These are phyloP conservation scores for Chlorops oryzae DNA, from an alignment of 1,140 invertebrate species.

Conservation along the genomic window DNA sequence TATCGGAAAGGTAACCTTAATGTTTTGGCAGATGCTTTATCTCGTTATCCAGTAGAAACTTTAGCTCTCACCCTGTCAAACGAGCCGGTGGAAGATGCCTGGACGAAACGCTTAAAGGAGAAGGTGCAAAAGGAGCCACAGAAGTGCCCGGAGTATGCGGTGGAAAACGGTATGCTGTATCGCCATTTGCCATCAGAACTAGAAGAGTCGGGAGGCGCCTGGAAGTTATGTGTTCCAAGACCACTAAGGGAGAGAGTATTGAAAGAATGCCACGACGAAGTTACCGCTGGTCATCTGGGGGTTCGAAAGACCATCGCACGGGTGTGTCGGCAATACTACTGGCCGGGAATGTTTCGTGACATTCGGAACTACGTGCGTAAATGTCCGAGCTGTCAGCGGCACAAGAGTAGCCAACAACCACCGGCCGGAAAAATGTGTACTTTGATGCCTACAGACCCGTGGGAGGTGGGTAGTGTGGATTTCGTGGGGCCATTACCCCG, in stretches of 20 bases:
- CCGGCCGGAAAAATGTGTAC: slow-evolving; percentile 1
- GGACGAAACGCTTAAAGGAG: not conserved
- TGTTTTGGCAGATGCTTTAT: not conserved
- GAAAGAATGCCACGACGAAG: not conserved
- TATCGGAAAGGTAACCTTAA: not conserved
- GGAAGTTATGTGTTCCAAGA: too few relatives aligned
- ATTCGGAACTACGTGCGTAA: not conserved
- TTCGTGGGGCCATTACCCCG: slow-evolving; percentile 9
- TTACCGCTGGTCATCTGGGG: not conserved
- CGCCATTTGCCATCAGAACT: not conserved
- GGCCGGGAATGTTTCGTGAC: slow-evolving; percentile 3
- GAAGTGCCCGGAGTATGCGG: not conserved
- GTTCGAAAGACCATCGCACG: not conserved
- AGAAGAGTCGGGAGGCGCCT: too few relatives aligned
- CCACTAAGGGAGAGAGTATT: not conserved
- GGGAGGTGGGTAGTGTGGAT: not conserved
- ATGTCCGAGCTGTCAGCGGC: not conserved
- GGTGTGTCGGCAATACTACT: not conserved
- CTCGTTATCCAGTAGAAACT: too few relatives aligned
- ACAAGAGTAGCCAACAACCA: not conserved
- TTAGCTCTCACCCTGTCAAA: too few relatives aligned
- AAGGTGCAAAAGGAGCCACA: not conserved
- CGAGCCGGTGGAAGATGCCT: not conserved
- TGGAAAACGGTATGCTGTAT: not conserved
- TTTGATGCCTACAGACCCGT: not conserved